Evolutionary conservation across 2,113 vertebrate genomes (phyloP).

Genomic region (Miniopterus natalensis): DNA sequence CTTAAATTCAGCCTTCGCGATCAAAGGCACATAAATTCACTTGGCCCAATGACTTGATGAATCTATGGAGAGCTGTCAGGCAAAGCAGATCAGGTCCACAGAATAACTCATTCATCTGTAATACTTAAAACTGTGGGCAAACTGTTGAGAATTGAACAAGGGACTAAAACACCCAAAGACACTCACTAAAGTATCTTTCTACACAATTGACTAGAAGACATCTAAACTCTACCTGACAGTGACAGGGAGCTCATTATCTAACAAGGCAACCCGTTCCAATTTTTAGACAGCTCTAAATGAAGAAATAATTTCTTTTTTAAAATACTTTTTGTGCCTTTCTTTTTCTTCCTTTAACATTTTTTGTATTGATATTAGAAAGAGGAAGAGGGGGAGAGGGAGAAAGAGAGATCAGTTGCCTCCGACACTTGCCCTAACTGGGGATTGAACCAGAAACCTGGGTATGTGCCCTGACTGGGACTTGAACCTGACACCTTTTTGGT

Average conservation of each 20-base stretch:
- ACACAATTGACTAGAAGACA: constrained; percentile 18
- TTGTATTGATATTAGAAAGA: background rate
- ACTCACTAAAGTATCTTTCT: constrained; percentile 19
- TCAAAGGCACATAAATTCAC: constrained; percentile 74
- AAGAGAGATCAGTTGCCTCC: background rate
- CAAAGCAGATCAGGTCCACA: constrained; percentile 56
- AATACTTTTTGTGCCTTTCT: background rate
- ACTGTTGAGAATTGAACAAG: constrained; percentile 60
- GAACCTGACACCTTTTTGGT: background rate
- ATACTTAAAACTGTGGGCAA: constrained; percentile 61
- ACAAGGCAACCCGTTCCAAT: constrained; percentile 29
- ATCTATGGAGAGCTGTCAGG: constrained; percentile 65
- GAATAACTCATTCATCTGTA: constrained; percentile 53
- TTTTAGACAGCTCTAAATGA: constrained; percentile 60
- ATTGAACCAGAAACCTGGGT: background rate
- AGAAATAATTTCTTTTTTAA: background rate
- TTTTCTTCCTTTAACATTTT: background rate
- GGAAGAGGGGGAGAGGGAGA: no score
- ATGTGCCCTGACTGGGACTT: background rate
- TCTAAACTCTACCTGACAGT: constrained; percentile 30
- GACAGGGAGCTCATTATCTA: constrained; percentile 34
- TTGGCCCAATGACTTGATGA: constrained; percentile 58
- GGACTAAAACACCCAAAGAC: constrained; percentile 35
- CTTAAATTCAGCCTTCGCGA: constrained; percentile 72
- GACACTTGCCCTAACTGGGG: no score